Evolutionary conservation across 2,113 vertebrate genomes (phyloP).

Genomic region (Osmerus mordax): DNA sequence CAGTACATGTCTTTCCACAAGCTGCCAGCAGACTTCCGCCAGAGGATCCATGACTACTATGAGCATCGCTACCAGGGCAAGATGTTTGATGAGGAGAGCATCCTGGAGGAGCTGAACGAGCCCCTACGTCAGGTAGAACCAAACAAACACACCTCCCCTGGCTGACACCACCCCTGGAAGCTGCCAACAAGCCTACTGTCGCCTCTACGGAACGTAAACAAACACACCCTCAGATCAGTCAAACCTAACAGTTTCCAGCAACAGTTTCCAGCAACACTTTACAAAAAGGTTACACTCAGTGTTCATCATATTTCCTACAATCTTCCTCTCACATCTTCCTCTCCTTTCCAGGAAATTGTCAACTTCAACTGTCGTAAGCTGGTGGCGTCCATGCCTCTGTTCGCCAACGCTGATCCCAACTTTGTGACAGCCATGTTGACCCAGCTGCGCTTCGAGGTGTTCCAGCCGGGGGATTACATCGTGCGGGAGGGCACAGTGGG

Average conservation of each 20-base stretch:
- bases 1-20: constrained; percentile 99
- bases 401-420: constrained; percentile 96
- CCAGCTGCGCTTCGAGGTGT: constrained; percentile 96
- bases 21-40: constrained; percentile 91
- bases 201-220: neutral
- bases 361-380: constrained; percentile 99
- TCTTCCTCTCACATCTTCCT: neutral
- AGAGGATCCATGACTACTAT: constrained; percentile 97
- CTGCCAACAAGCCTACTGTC: neutral
- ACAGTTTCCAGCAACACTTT: no score
- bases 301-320: no score
- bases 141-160: neutral
- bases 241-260: no score
- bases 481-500: constrained; percentile 93
- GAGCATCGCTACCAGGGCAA: constrained; percentile 98
- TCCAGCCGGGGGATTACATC: constrained; percentile 92
- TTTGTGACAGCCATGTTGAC: constrained; percentile 97
- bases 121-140: constrained; percentile 85
- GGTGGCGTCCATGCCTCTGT: constrained; percentile 96
- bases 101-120: constrained; percentile 92
- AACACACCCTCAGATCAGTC: neutral
- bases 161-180: neutral
- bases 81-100: constrained; percentile 99
- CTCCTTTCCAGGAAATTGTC: constrained; percentile 82
- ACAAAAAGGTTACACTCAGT: no score